Evolutionary conservation across 2,888 invertebrate genomes (phyloP).

Genomic region (Cataglyphis altisquamis): DNA sequence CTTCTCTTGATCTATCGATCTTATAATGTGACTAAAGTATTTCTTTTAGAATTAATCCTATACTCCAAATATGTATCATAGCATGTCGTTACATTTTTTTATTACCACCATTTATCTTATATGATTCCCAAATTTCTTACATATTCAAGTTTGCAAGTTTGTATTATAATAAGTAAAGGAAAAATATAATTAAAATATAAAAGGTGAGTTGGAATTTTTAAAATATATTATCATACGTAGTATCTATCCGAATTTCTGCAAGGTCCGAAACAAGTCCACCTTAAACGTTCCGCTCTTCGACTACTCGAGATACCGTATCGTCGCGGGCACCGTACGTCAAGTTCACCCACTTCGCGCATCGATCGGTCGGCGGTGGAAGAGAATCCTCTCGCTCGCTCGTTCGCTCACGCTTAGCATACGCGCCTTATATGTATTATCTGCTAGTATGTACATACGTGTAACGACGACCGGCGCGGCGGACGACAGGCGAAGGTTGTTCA

Average conservation of each 20-base stretch:
- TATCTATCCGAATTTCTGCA: background rate
- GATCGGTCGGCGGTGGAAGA: conserved; percentile 49
- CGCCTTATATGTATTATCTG: conserved; percentile 31
- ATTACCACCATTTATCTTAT: background rate
- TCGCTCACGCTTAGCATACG: conserved; percentile 58
- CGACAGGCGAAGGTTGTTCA: conserved; percentile 82
- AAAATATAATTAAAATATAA: too few relatives aligned
- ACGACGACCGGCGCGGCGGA: conserved; percentile 20
- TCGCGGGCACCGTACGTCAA: conserved; percentile 33
- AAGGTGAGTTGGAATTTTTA: background rate
- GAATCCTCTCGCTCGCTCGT: conserved; percentile 38
- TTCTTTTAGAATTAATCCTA: background rate
- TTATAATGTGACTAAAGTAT: background rate
- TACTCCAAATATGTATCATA: background rate
- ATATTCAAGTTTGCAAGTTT: background rate
- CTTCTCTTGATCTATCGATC: background rate
- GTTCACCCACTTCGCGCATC: conserved; percentile 69
- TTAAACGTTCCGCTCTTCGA: background rate
- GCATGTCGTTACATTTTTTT: background rate
- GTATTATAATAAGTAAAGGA: background rate
- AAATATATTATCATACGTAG: background rate
- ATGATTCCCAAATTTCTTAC: background rate
- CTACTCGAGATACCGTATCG: conserved; percentile 35
- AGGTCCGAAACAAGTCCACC: background rate
- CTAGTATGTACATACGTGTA: background rate